phyloP scores from a whole-genome alignment of 1,140 invertebrate genomes.

The Himalopsyche phryganea region DNA sequence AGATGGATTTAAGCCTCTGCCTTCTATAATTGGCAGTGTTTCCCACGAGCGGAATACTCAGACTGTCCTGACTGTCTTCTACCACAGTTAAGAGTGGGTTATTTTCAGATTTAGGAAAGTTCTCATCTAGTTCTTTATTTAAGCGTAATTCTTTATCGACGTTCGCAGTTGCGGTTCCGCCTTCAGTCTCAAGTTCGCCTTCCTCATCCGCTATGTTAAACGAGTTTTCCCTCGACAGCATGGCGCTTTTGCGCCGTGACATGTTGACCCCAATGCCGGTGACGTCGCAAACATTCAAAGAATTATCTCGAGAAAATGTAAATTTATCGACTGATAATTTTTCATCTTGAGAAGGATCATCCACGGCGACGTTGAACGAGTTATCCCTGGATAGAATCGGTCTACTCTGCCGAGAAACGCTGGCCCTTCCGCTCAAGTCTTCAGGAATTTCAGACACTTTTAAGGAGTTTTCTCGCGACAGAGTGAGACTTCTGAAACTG shows the following conservation, averaged over 20 bases:
- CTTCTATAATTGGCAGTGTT: slow-evolving; percentile 46
- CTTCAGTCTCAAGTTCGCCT: too few relatives aligned
- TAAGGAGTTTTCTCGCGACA: neutral
- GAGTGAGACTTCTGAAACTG: neutral
- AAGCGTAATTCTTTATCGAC: neutral
- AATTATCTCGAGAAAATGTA: too few relatives aligned
- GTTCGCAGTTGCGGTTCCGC: neutral
- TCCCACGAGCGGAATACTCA: slow-evolving; percentile 36
- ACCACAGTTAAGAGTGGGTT: neutral
- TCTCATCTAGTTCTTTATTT: slow-evolving; percentile 1
- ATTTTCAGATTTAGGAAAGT: slow-evolving; percentile 1
- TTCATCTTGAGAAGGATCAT: slow-evolving; percentile 2
- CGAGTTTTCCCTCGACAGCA: too few relatives aligned
- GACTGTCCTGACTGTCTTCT: slow-evolving; percentile 38
- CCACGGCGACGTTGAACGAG: neutral
- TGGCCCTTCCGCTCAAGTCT: neutral
- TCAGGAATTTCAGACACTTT: too few relatives aligned
- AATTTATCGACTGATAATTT: neutral
- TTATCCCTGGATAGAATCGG: slow-evolving; percentile 2
- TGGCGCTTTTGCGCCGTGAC: too few relatives aligned
- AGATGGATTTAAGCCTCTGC: slow-evolving; percentile 53
- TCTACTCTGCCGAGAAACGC: neutral
- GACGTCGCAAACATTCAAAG: too few relatives aligned
- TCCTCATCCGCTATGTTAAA: too few relatives aligned
- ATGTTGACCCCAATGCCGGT: too few relatives aligned